These are phyloP conservation scores for Psilopsiagon aurifrons DNA, from an alignment of 2,113 vertebrate species.

Conservation along the genomic window DNA sequence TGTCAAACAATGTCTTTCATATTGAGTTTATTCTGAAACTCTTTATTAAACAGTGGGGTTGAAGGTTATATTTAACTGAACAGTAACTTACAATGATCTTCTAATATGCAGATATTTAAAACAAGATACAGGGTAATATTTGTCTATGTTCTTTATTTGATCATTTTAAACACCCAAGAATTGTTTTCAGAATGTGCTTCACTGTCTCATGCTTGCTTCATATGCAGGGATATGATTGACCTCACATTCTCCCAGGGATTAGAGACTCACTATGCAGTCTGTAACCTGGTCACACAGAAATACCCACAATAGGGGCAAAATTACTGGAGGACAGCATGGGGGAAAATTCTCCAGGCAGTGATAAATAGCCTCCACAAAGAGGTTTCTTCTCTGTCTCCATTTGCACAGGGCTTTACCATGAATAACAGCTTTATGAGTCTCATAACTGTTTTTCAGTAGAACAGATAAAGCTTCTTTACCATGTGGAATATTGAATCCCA, in stretches of 20 bases:
- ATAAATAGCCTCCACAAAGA: conserved; percentile 51
- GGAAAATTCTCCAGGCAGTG: conserved; percentile 64
- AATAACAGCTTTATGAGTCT: conserved; percentile 65
- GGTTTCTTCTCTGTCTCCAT: conserved; percentile 47
- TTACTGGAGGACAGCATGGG: conserved; percentile 61
- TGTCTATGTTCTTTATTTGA: background rate
- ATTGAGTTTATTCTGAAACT: conserved; percentile 10
- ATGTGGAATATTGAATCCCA: background rate
- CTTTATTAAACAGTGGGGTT: conserved; percentile 1
- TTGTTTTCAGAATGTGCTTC: background rate
- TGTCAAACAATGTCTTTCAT: conserved; percentile 38
- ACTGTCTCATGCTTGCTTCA: background rate
- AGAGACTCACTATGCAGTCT: background rate
- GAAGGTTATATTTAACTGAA: conserved; percentile 2
- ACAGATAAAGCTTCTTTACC: background rate
- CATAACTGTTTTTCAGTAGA: conserved; percentile 5
- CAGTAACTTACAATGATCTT: conserved; percentile 3
- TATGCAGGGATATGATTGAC: background rate
- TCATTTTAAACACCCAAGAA: background rate
- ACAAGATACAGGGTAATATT: background rate
- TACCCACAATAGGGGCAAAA: conserved; percentile 30
- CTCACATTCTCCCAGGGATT: background rate
- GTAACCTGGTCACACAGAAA: conserved; percentile 54
- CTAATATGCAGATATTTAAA: background rate
- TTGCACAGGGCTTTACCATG: conserved; percentile 37